Evolutionary conservation across 1,140 invertebrate species (phyloP).

Genomic region (Drosophila sechellia): DNA sequence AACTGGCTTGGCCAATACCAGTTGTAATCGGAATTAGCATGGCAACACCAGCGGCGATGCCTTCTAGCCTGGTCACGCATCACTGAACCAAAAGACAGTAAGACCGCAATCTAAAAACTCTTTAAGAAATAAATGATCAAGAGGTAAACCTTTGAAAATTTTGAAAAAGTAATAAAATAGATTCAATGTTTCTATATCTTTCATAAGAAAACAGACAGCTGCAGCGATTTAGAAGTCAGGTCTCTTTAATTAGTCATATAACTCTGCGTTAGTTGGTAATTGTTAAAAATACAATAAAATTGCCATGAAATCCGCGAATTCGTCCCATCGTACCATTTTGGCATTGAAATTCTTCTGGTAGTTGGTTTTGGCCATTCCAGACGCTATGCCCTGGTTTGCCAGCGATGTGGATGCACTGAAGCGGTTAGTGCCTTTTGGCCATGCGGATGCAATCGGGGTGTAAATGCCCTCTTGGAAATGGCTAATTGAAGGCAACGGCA

Average conservation of each 20-base stretch:
- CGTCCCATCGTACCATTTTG: slow-evolving; percentile 26
- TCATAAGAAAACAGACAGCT: no score
- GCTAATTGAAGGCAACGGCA: slow-evolving; percentile 40
- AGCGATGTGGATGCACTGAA: slow-evolving; percentile 64
- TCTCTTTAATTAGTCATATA: no score
- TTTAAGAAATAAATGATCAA: no score
- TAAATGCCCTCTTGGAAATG: slow-evolving; percentile 26
- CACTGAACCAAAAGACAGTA: slow-evolving; percentile 9
- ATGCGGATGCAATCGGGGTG: slow-evolving; percentile 62
- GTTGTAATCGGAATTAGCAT: slow-evolving; percentile 52
- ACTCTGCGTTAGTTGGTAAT: background rate
- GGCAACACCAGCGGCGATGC: slow-evolving; percentile 46
- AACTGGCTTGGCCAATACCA: slow-evolving; percentile 41
- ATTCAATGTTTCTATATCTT: no score
- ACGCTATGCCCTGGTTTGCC: slow-evolving; percentile 54
- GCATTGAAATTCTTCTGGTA: slow-evolving; percentile 63
- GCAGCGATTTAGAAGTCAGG: no score
- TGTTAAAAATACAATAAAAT: no score
- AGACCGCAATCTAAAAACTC: background rate
- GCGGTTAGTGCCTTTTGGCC: slow-evolving; percentile 53
- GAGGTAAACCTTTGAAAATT: background rate
- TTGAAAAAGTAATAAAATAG: no score
- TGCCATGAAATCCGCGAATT: background rate
- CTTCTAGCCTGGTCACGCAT: slow-evolving; percentile 43
- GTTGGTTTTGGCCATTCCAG: slow-evolving; percentile 27